phyloP scores from a whole-genome alignment of 2,113 vertebrate species.

The Rhagologus leucostigma region DNA sequence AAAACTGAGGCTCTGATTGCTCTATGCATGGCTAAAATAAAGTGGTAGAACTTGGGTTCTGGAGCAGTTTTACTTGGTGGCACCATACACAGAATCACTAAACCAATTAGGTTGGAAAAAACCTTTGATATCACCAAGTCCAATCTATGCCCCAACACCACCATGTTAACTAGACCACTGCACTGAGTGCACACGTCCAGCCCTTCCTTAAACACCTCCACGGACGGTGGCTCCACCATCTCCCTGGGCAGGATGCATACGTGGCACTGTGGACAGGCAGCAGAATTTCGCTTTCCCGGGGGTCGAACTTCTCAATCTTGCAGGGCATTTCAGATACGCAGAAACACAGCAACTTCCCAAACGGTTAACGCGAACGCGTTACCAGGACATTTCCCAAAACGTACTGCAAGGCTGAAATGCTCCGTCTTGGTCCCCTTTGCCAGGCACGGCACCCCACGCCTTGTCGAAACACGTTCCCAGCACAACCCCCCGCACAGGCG shows the following conservation, averaged over 20 bases:
- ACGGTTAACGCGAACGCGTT: fast-evolving
- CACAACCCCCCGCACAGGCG: fast-evolving
- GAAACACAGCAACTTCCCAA: not conserved
- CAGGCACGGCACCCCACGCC: not conserved
- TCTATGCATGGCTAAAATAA: not conserved
- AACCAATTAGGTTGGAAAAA: not conserved
- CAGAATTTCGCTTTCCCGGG: not conserved
- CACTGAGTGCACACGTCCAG: not conserved
- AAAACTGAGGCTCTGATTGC: not conserved
- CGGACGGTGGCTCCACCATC: not conserved
- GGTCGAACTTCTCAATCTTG: fast-evolving
- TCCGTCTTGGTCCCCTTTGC: fast-evolving
- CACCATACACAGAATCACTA: not conserved
- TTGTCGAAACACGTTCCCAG: not conserved
- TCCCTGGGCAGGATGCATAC: not conserved
- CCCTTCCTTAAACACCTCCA: not conserved
- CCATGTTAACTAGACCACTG: fast-evolving
- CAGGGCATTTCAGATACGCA: fast-evolving
- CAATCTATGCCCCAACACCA: not conserved
- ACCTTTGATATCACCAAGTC: too few species aligned
- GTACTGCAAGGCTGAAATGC: fast-evolving
- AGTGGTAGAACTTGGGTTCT: fast-evolving
- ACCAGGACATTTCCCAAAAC: not conserved
- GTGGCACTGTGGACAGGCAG: fast-evolving
- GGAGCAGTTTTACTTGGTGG: not conserved